phyloP scores from a whole-genome alignment of 2,888 invertebrate genomes.

The Laspeyria flexula region DNA sequence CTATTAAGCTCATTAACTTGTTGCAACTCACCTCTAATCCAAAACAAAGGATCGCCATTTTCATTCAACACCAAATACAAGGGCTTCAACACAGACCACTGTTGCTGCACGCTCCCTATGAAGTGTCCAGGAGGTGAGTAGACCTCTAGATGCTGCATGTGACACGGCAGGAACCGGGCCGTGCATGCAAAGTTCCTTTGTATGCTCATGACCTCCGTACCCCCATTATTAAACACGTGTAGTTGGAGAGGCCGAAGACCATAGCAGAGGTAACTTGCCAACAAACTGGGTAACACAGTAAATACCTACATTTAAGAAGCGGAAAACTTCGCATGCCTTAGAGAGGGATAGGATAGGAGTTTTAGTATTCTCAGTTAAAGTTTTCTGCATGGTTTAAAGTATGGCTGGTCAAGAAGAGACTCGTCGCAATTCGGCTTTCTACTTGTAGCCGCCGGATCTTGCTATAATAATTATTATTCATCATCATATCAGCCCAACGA shows the following conservation, averaged over 20 bases:
- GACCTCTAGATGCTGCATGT: slow-evolving; percentile 90
- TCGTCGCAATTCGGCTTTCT: too few species aligned
- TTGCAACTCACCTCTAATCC: slow-evolving; percentile 87
- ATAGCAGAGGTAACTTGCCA: slow-evolving; percentile 76
- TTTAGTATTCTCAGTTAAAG: too few species aligned
- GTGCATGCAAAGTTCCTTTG: slow-evolving; percentile 92
- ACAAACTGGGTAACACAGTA: slow-evolving; percentile 58
- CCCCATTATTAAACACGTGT: slow-evolving; percentile 57
- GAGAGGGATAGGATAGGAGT: too few species aligned
- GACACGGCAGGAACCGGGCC: slow-evolving; percentile 93
- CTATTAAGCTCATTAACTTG: too few species aligned
- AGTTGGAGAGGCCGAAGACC: slow-evolving; percentile 71
- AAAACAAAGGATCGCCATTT: slow-evolving; percentile 89
- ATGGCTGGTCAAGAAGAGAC: too few species aligned
- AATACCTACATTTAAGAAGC: too few species aligned
- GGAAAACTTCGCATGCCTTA: too few species aligned
- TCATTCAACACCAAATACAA: slow-evolving; percentile 89
- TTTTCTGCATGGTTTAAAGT: too few species aligned
- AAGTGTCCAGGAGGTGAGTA: slow-evolving; percentile 88
- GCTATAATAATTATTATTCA: too few species aligned
- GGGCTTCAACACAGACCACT: slow-evolving; percentile 90
- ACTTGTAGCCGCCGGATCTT: too few species aligned
- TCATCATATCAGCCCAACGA: too few species aligned
- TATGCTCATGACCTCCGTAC: slow-evolving; percentile 89
- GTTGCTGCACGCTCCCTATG: slow-evolving; percentile 90